These are phyloP conservation scores for Peromyscus polionotus DNA, from an alignment of 2,113 vertebrate species.

Conservation along the genomic window DNA sequence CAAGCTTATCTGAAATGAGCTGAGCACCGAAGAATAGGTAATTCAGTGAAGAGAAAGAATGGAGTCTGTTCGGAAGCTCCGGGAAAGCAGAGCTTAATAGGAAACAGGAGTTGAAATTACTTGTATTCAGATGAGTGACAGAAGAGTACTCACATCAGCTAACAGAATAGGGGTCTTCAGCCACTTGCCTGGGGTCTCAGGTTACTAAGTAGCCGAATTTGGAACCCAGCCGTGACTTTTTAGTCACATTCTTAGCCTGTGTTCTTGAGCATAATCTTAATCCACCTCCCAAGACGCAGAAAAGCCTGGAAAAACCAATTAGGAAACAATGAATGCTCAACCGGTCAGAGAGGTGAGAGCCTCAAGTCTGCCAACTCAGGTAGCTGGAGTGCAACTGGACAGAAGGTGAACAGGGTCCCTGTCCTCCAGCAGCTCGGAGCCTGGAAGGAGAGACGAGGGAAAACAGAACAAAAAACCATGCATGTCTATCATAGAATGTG, in stretches of 20 bases:
- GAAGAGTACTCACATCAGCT: neutral
- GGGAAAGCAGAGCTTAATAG: neutral
- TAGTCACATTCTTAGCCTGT: neutral
- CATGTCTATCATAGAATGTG: neutral
- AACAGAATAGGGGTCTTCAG: neutral
- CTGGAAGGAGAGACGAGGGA: neutral
- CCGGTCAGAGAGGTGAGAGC: neutral
- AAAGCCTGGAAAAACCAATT: neutral
- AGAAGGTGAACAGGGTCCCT: neutral
- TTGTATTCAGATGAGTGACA: neutral
- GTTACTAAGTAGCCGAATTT: conserved; percentile 13
- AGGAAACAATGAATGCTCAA: neutral
- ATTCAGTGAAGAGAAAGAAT: neutral
- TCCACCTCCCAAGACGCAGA: neutral
- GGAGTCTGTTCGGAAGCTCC: neutral
- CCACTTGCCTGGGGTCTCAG: conserved; percentile 16
- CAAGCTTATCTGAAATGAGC: neutral
- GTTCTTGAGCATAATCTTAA: conserved; percentile 31
- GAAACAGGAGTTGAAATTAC: neutral
- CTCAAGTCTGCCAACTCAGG: neutral
- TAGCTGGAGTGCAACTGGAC: neutral
- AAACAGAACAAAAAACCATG: neutral
- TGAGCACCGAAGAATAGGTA: neutral
- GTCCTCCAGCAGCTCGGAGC: neutral
- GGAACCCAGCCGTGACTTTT: neutral